Evolutionary conservation across 2,888 invertebrate genomes (phyloP).

Genomic region (Sericinus montela): DNA sequence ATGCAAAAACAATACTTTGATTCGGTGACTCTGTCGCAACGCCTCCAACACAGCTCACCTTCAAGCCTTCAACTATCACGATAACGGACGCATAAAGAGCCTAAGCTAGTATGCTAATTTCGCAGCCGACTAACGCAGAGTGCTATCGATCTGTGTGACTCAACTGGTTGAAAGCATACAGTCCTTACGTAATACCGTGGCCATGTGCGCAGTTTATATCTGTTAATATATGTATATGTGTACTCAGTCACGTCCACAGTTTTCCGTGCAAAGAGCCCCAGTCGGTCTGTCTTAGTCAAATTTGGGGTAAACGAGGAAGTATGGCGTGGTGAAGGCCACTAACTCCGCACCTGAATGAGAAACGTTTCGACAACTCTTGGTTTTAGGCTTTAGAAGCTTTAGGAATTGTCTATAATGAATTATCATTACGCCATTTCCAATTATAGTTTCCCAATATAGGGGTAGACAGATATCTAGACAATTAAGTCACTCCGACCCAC

Average conservation of each 20-base stretch:
- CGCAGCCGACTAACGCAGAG: background rate
- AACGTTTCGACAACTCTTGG: constrained; percentile 38
- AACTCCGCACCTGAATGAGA: constrained; percentile 69
- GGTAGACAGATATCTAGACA: too few relatives aligned
- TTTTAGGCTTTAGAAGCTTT: too few relatives aligned
- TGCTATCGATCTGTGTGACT: background rate
- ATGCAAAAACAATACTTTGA: too few relatives aligned
- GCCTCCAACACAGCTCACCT: too few relatives aligned
- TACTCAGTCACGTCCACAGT: constrained; percentile 5
- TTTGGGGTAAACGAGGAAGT: constrained; percentile 3
- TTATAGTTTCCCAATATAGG: too few relatives aligned
- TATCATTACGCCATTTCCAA: too few relatives aligned
- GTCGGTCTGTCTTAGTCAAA: constrained; percentile 24
- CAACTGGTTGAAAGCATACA: background rate
- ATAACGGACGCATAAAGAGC: too few relatives aligned
- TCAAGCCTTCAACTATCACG: too few relatives aligned
- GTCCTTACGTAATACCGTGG: background rate
- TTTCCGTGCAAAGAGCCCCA: constrained; percentile 40
- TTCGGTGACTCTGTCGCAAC: too few relatives aligned
- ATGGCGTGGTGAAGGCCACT: constrained; percentile 29
- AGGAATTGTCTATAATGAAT: too few relatives aligned
- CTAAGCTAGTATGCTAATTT: too few relatives aligned
- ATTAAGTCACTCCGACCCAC: too few relatives aligned
- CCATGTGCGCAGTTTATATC: background rate
- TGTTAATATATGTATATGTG: background rate